Conservation (phyloP, 2,113 vertebrate species). For the Madoqua kirkii region DNA sequence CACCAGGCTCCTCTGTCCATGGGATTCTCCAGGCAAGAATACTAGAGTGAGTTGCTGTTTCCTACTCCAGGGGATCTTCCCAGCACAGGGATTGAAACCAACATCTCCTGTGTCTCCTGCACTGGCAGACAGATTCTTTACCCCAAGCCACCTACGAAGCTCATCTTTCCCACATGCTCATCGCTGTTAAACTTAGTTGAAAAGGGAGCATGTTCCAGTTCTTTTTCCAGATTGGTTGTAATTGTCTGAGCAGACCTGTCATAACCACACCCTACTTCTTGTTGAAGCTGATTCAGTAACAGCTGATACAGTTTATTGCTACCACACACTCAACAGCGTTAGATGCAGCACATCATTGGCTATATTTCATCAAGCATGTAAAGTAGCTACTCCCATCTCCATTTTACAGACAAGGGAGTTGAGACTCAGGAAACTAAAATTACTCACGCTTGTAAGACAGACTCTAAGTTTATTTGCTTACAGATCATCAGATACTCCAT, state of each 20-base stretch:
- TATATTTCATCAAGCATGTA: background rate
- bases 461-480: background rate
- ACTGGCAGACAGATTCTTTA: background rate
- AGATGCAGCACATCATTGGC: background rate
- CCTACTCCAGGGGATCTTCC: background rate
- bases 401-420: slow-evolving; percentile 4
- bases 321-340: background rate
- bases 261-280: background rate
- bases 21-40: background rate
- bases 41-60: background rate
- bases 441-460: background rate
- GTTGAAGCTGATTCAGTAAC: background rate
- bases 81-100: background rate
- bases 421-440: background rate
- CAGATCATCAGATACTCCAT: background rate
- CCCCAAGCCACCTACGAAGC: background rate
- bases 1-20: background rate
- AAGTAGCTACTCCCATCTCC: background rate
- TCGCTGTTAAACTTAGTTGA: background rate
- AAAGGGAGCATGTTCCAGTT: background rate
- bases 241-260: background rate
- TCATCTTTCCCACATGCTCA: background rate
- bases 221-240: background rate
- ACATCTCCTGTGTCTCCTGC: background rate
- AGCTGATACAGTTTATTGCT: background rate